These are phyloP conservation scores for Fragum fragum DNA, from an alignment of 2,888 invertebrate species.

Conservation along the genomic window DNA sequence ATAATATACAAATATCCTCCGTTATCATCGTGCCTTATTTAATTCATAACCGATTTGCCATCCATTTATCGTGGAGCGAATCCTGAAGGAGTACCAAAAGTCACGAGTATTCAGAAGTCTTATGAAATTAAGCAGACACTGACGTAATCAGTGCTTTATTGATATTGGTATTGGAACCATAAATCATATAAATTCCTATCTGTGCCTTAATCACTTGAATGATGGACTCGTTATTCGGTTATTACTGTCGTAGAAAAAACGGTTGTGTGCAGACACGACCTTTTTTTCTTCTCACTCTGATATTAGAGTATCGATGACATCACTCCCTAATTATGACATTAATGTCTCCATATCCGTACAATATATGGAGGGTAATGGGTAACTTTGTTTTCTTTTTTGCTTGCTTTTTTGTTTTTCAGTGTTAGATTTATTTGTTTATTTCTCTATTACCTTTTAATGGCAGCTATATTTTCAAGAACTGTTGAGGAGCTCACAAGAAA, in stretches of 20 bases:
- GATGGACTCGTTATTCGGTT: slow-evolving; percentile 3
- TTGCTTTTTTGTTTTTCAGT: too few relatives aligned
- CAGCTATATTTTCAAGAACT: too few relatives aligned
- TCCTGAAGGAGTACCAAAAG: background rate
- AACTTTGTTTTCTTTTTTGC: too few relatives aligned
- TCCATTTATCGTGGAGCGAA: background rate
- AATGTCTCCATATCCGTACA: too few relatives aligned
- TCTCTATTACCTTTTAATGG: too few relatives aligned
- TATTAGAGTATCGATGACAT: too few relatives aligned
- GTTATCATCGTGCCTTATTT: background rate
- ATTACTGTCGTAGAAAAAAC: background rate
- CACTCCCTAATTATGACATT: too few relatives aligned
- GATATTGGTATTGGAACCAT: slow-evolving; percentile 10
- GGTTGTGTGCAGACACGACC: too few relatives aligned
- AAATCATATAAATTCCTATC: slow-evolving; percentile 3
- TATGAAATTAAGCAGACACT: slow-evolving; percentile 4
- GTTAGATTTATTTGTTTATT: too few relatives aligned
- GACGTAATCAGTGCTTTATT: slow-evolving; percentile 18
- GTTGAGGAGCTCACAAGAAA: too few relatives aligned
- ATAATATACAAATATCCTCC: background rate
- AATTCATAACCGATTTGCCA: slow-evolving; percentile 3
- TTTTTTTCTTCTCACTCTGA: too few relatives aligned
- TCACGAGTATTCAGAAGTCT: background rate
- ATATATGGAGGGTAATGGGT: too few relatives aligned
- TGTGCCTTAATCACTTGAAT: background rate